Percentiles rank a stretch among this genome's conserved stretches.
These are phyloP conservation scores for Entelurus aequoreus DNA, from an alignment of 2,113 vertebrate genomes.

Conservation along the genomic window DNA sequence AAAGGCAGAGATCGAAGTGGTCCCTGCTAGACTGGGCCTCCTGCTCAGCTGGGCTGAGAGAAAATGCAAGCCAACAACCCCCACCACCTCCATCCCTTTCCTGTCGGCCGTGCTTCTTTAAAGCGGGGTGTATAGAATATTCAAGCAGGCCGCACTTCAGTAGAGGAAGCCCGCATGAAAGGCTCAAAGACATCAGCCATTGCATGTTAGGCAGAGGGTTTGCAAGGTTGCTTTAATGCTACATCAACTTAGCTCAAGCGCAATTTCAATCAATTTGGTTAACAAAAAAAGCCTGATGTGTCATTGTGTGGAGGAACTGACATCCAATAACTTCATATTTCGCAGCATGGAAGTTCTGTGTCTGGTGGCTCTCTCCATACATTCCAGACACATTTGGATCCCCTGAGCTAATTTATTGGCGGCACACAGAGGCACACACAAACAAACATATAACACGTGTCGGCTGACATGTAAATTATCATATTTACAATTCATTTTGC, in stretches of 20 bases:
- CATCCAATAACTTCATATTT: constrained; percentile 4
- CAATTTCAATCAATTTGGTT: constrained; percentile 14
- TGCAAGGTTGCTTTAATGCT: constrained; percentile 14
- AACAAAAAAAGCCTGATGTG: neutral
- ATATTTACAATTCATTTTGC: constrained; percentile 41
- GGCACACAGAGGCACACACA: constrained; percentile 6
- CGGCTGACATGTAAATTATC: constrained; percentile 37
- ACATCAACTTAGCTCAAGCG: constrained; percentile 4
- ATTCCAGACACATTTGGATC: neutral
- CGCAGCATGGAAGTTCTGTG: constrained; percentile 9
- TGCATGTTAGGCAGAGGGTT: constrained; percentile 20
- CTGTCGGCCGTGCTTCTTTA: constrained; percentile 40
- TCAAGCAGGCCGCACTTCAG: constrained; percentile 54
- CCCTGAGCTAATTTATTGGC: neutral
- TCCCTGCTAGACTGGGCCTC: constrained; percentile 62
- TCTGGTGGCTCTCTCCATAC: constrained; percentile 2
- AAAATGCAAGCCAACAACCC: constrained; percentile 26
- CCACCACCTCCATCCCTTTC: constrained; percentile 4
- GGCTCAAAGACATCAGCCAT: constrained; percentile 32
- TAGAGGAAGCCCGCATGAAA: constrained; percentile 39
- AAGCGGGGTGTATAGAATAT: constrained; percentile 63
- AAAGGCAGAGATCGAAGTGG: constrained; percentile 69
- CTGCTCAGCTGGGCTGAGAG: constrained; percentile 54
- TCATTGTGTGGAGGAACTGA: neutral
- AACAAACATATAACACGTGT: neutral